A percentile compares a stretch with the other conserved stretches of the same genome.
These are phyloP conservation scores for Thyatira batis DNA, from an alignment of 2,888 invertebrate species.

Conservation along the genomic window DNA sequence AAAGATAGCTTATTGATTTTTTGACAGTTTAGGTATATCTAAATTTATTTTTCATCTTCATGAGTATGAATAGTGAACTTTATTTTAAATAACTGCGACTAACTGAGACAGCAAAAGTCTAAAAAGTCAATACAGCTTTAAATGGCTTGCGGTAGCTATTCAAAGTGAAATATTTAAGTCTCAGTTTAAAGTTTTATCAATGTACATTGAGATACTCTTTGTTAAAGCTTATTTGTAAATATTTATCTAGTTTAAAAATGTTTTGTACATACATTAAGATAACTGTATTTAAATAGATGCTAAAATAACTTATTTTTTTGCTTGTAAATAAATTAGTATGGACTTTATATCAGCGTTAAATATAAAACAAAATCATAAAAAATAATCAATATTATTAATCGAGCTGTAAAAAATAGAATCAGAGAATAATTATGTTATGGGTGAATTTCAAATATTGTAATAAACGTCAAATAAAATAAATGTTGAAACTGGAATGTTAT, in stretches of 20 bases:
- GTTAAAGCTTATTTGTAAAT: slow-evolving; percentile 28
- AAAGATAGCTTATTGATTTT: too few relatives aligned
- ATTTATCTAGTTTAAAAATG: slow-evolving; percentile 24
- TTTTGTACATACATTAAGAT: slow-evolving; percentile 32
- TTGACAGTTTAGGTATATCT: too few relatives aligned
- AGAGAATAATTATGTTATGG: slow-evolving; percentile 27
- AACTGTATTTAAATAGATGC: slow-evolving; percentile 38
- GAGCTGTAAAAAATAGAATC: slow-evolving; percentile 30
- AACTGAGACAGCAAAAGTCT: not conserved
- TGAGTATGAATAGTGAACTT: not conserved
- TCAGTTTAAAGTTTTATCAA: not conserved
- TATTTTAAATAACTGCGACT: not conserved
- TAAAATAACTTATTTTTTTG: slow-evolving; percentile 32
- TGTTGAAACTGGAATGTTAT: slow-evolving; percentile 33
- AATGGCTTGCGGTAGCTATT: not conserved
- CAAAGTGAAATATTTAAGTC: slow-evolving; percentile 1
- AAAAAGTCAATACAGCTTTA: not conserved
- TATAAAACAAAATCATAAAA: not conserved
- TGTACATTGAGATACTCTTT: not conserved
- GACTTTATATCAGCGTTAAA: slow-evolving; percentile 22
- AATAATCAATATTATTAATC: slow-evolving; percentile 5
- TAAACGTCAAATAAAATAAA: slow-evolving; percentile 49
- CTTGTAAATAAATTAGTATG: slow-evolving; percentile 42
- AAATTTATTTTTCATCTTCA: not conserved
- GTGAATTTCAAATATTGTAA: slow-evolving; percentile 30